These are phyloP conservation scores for Anguilla obscura DNA, from an alignment of 2,797 vertebrate genomes.

Conservation along the genomic window DNA sequence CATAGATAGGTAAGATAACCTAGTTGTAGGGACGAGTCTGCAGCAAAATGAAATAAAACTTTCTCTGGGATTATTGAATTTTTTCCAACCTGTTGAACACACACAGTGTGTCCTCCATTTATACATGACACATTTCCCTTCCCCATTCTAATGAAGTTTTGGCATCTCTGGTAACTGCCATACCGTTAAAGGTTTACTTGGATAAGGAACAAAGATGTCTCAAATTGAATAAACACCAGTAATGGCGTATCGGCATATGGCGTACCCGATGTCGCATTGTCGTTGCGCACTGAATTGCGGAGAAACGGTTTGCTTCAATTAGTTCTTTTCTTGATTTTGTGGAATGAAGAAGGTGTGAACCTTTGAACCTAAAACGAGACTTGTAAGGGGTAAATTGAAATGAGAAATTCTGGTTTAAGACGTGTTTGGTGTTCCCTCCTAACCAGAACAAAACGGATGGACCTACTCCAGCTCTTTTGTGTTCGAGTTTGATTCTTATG, in stretches of 20 bases:
- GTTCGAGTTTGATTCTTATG: constrained; percentile 16
- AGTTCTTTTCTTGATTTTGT: background rate
- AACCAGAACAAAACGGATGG: background rate
- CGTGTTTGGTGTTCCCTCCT: background rate
- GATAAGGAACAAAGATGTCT: background rate
- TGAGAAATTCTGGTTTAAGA: constrained; percentile 1
- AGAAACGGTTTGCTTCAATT: background rate
- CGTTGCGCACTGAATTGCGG: background rate
- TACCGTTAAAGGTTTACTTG: background rate
- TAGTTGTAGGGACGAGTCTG: background rate
- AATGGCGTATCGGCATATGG: background rate
- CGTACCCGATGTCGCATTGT: background rate
- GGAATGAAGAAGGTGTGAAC: background rate
- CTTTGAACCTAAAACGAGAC: background rate
- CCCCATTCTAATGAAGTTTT: background rate
- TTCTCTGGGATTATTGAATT: background rate
- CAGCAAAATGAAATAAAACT: background rate
- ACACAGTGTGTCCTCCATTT: background rate
- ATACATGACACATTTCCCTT: background rate
- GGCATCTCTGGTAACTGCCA: background rate
- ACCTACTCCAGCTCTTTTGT: background rate
- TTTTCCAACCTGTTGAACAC: background rate
- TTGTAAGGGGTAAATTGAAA: constrained; percentile 30
- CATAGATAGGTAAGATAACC: background rate
- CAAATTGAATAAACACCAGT: background rate